phyloP scores from a whole-genome alignment of 1,140 invertebrate species.

The Armadillidium nasatum region DNA sequence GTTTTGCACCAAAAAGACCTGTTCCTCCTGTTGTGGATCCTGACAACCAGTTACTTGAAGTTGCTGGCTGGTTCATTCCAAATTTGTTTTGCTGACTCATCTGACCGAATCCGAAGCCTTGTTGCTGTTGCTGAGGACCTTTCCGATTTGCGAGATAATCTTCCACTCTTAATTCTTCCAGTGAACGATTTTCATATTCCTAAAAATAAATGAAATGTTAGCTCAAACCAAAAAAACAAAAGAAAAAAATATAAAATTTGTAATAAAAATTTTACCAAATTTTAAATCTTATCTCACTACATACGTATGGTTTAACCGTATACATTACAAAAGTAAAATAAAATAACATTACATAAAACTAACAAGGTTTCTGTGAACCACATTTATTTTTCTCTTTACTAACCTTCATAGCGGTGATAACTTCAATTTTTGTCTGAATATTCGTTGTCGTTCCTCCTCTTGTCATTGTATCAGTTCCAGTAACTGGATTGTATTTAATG shows the following conservation, averaged over 20 bases:
- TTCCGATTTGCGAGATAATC: conserved; percentile 88
- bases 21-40: conserved; percentile 38
- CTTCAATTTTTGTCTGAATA: conserved; percentile 87
- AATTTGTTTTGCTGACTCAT: conserved; percentile 38
- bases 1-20: conserved; percentile 45
- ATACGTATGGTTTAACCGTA: not conserved
- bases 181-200: conserved; percentile 89
- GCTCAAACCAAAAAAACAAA: no score
- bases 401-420: conserved; percentile 82
- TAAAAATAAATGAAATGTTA: conserved; percentile 53
- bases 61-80: conserved; percentile 19
- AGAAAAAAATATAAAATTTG: no score
- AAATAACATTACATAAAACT: not conserved
- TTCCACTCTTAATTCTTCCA: conserved; percentile 88
- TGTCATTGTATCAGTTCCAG: conserved; percentile 83
- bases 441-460: conserved; percentile 75
- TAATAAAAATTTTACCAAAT: no score
- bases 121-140: conserved; percentile 51
- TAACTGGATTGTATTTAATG: conserved; percentile 78
- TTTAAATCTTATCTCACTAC: no score
- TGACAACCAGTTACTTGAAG: conserved; percentile 44
- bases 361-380: no score
- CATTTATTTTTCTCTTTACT: not conserved
- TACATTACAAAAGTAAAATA: not conserved
- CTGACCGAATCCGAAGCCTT: conserved; percentile 30